Base-by-base conservation (phyloP, 2,888 invertebrate species). In the Drosophila gaucha region DNA sequence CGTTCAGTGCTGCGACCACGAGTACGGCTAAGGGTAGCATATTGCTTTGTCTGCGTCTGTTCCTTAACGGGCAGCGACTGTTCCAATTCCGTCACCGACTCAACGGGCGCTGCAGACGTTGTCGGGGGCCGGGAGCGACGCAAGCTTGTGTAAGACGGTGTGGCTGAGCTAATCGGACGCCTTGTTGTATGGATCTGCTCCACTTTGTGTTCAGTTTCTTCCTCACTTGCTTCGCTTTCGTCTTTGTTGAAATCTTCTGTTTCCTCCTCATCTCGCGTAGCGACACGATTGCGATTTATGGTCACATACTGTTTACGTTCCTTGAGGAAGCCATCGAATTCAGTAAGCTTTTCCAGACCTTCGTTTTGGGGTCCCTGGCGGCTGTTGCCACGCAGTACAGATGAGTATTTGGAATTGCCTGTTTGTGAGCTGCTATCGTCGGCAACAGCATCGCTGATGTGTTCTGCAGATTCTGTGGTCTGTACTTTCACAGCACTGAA, bases 81-180 rank as follows among this genome's bases (percentile, higher is more conserved):
- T 2, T 51, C 51, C 5, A 12, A 8, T 10, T 58, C 50, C 3
- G 50, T 26, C 12, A 63, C 66, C 0, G 55, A 47, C 5, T 63
- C 62, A 1, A 59, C 36, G 2, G 49, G 24, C 4, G 62, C 30
- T 10, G 55, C 33, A 20, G 56, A 57, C 0, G 46, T 38, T 3
- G 76, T 93, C 0, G 93, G 92, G 12, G 94, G 95, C 78, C 94
- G 93, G 0, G 94, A 93, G 65, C 96, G 93, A 44, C 95, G 92
- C 26, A 96, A 95, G 54, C 95, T 96, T 0, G 95, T 95, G 79
- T 96, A 96, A 70, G 96, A 94, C 0, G 94, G 92, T 8, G 92
- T 93, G 18, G 90, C 90, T 9, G 91, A 65, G 10, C 71, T 66
- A 2, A 69, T 41, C 0, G 88, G 73, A 26, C 85, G 82, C 8